These are phyloP conservation scores for Trichoplusia ni DNA, from an alignment of 1,140 invertebrate species.

Conservation along the genomic window DNA sequence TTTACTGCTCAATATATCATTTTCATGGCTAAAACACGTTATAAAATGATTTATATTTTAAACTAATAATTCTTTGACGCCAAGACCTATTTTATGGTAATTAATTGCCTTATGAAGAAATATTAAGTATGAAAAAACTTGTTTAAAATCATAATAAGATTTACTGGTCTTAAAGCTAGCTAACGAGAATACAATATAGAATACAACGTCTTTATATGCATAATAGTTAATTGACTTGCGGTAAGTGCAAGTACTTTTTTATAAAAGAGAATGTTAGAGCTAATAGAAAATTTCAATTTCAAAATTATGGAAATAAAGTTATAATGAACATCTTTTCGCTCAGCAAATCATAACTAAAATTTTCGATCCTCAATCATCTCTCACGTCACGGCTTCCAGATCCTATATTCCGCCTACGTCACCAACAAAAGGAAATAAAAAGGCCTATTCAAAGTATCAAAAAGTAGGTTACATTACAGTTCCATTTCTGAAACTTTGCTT, in stretches of 20 bases:
- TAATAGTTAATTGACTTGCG: no score
- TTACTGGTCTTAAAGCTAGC: no score
- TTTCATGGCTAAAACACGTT: not conserved
- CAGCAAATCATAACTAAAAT: not conserved
- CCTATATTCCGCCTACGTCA: not conserved
- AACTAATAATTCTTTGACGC: not conserved
- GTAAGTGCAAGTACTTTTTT: no score
- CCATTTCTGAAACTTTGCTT: constrained; percentile 24
- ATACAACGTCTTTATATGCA: no score
- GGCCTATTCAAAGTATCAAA: constrained; percentile 12
- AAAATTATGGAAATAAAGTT: no score
- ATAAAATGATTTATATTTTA: constrained; percentile 15
- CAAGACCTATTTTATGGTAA: constrained; percentile 3
- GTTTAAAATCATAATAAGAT: no score
- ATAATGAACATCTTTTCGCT: no score
- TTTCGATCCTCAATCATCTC: not conserved
- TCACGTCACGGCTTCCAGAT: no score
- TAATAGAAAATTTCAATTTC: no score
- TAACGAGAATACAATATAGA: no score
- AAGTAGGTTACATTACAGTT: constrained; percentile 25
- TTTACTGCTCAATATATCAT: constrained; percentile 27
- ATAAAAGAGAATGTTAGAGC: no score
- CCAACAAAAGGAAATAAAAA: constrained; percentile 1
- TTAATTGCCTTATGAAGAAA: not conserved
- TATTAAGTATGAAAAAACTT: not conserved